Percentiles rank a stretch among this genome's conserved stretches.
Evolutionary conservation across 2,888 invertebrate genomes (phyloP).

Genomic region (Rhingia rostrata): DNA sequence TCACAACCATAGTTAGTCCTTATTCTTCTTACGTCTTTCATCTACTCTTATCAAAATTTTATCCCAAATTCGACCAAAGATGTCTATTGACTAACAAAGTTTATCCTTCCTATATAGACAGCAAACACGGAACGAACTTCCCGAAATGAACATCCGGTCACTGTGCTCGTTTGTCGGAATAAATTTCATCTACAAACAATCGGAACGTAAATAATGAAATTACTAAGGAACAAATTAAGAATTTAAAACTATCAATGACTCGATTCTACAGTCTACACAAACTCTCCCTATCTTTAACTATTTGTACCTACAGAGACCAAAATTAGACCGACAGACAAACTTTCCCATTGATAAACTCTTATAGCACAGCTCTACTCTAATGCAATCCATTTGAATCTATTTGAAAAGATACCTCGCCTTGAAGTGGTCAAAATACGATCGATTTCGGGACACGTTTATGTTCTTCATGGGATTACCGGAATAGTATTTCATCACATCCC

Average conservation of each 20-base stretch:
- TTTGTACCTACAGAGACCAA: constrained; percentile 51
- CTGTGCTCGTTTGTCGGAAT: constrained; percentile 56
- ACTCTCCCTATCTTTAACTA: not conserved
- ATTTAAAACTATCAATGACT: constrained; percentile 73
- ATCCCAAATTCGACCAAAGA: constrained; percentile 54
- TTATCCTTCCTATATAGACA: constrained; percentile 5
- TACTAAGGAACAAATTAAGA: constrained; percentile 70
- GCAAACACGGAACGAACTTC: constrained; percentile 8
- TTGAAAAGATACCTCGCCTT: constrained; percentile 45
- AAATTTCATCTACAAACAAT: constrained; percentile 69
- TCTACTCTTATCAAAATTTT: constrained; percentile 63
- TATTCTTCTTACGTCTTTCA: constrained; percentile 12
- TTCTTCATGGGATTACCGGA: constrained; percentile 50
- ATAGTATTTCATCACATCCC: constrained; percentile 10
- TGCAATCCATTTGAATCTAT: constrained; percentile 68
- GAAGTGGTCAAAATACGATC: constrained; percentile 47
- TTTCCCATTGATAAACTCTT: constrained; percentile 51
- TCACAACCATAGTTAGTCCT: not conserved
- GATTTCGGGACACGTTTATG: constrained; percentile 70
- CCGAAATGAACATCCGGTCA: constrained; percentile 56
- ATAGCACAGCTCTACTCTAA: constrained; percentile 25
- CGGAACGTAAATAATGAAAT: constrained; percentile 72
- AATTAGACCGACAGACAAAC: constrained; percentile 65
- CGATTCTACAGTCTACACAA: constrained; percentile 34
- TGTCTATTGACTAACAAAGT: constrained; percentile 62